phyloP scores from a whole-genome alignment of 1,140 invertebrate genomes.

The Sminthurides bifidus region DNA sequence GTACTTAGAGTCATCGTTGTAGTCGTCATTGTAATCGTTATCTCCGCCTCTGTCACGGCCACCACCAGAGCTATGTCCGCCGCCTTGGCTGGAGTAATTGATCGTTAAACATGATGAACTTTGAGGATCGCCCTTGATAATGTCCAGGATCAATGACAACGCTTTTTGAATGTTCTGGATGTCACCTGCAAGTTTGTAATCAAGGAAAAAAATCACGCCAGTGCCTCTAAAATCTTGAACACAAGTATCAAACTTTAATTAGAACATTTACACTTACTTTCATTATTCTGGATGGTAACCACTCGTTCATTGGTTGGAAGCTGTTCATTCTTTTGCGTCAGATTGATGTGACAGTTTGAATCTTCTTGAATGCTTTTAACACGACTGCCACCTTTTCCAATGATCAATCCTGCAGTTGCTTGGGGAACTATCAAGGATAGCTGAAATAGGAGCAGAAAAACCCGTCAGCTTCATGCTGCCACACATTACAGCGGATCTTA shows the following conservation, averaged over 20 bases:
- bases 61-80: slow-evolving; percentile 8
- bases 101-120: slow-evolving; percentile 30
- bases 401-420: slow-evolving; percentile 31
- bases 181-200: slow-evolving; percentile 16
- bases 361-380: slow-evolving; percentile 32
- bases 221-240: background rate
- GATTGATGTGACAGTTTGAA: slow-evolving; percentile 32
- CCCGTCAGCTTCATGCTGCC: no score
- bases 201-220: background rate
- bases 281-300: slow-evolving; percentile 33
- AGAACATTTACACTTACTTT: slow-evolving; percentile 18
- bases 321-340: slow-evolving; percentile 32
- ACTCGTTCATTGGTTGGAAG: slow-evolving; percentile 31
- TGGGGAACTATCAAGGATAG: slow-evolving; percentile 31
- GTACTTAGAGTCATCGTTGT: slow-evolving; percentile 20
- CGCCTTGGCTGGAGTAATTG: slow-evolving; percentile 27
- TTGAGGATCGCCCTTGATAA: slow-evolving; percentile 24
- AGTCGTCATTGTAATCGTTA: slow-evolving; percentile 22
- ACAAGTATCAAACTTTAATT: background rate
- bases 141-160: slow-evolving; percentile 27
- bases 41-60: slow-evolving; percentile 1
- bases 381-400: slow-evolving; percentile 30
- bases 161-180: slow-evolving; percentile 30
- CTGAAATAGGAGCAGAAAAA: slow-evolving; percentile 17
- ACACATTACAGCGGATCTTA: background rate